Evolutionary conservation across 1,140 invertebrate species (phyloP).

Genomic region (Procambarus clarkii): DNA sequence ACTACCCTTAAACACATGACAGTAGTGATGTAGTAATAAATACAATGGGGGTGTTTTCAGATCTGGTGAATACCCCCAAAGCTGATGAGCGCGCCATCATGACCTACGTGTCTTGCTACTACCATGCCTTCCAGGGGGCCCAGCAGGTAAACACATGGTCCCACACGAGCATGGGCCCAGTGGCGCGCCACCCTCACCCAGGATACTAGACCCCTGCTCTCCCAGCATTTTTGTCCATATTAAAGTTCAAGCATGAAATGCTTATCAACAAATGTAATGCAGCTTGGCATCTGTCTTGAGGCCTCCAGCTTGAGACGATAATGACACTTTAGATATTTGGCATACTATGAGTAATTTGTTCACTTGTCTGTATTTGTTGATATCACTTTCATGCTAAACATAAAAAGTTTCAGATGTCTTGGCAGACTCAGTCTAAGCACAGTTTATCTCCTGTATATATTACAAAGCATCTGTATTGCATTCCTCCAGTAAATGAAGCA

Average conservation of each 20-base stretch:
- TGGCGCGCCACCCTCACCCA: constrained; percentile 31
- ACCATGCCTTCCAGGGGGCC: constrained; percentile 98
- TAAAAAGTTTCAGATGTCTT: neutral
- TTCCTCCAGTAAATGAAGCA: neutral
- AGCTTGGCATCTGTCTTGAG: neutral
- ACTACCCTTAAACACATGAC: neutral
- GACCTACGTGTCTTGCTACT: constrained; percentile 99
- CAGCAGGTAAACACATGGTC: constrained; percentile 87
- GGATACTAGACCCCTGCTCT: constrained; percentile 41
- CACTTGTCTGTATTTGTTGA: neutral
- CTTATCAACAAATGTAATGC: constrained; percentile 16
- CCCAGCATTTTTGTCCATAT: constrained; percentile 31
- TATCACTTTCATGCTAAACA: constrained; percentile 1
- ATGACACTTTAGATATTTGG: neutral
- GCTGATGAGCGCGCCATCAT: constrained; percentile 98
- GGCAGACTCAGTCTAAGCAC: constrained; percentile 1
- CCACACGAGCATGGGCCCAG: constrained; percentile 48
- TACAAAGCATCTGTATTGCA: neutral
- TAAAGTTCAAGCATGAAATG: constrained; percentile 15
- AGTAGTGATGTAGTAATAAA: neutral
- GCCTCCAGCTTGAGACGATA: neutral
- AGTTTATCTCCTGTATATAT: neutral
- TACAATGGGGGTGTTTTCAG: constrained; percentile 74
- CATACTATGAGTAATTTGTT: neutral
- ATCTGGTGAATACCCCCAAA: constrained; percentile 98